Evolutionary conservation across 2,888 invertebrate species (phyloP), one percentile per base, ranked within the genome.

Genomic region (Chydorus sphaericus): DNA sequence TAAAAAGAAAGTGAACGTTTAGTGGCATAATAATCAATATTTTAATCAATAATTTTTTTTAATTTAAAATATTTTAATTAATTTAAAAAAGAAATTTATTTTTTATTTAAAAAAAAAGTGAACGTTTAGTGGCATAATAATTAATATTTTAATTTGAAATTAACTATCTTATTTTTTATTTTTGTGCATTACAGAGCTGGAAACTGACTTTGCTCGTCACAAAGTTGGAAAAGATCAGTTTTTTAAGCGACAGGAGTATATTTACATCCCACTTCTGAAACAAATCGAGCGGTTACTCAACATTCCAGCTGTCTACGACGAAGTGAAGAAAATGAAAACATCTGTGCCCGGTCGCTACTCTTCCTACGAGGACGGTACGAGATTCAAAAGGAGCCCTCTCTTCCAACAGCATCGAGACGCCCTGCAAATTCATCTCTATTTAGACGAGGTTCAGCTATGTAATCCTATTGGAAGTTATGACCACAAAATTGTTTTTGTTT

Each of bases 391-490:
- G 23, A 39, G 8, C n/a, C 16, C 39, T 10, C 18, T 39, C 20
- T 39, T 39, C n/a, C 16, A 39, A 11, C 7, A 10, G 8, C 18
- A 16, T 16, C 39, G 8, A 10, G 11, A 18, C 7, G 39, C 39
- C 7, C n/a, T 39, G 20, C 48, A 48, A 20, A 18, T 48, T 8
- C 48, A 48, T 26, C 11, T 48, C 4, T 48, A 48, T 48, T n/a
- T 48, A 48, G 48, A 48, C 48, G 48, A 48, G 23, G 48, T 23
- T 14, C 23, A 48, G 48, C 48, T 23, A 20, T 48, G 48, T 26
- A 23, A 48, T 20, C 26, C 48, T 23, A n/a, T 48, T 7, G 23
- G 48, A 48, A 48, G 48, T 20, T 23, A 48, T 8, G 5, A 20
- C 14, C 18, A 48, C 23, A 48, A 48, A 23, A 18, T 48, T 20